Evolutionary conservation across 2,888 invertebrate genomes (phyloP), one percentile per base, ranked within the genome.

Genomic region (Brenthis ino): DNA sequence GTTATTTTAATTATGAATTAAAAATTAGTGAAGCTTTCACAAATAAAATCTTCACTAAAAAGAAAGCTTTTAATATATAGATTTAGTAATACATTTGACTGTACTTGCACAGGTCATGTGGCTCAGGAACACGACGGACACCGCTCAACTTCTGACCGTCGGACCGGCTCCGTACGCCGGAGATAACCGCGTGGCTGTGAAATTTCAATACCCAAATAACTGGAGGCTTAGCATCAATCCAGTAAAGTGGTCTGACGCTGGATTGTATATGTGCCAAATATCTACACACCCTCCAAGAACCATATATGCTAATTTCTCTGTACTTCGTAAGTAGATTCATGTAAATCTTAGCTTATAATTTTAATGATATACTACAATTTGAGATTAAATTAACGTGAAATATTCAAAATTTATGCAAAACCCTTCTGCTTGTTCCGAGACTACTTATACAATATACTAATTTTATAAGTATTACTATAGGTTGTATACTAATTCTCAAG

Each of bases 241-340:
- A 66, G 95, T 96, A 51, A 95, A 95, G 79, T 93, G 94, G 72
- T 94, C 95, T 47, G 96, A 96, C 81, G 95, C 95, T 57, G 96
- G 96, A 28, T 89, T 95, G 68, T 96, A 96, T 82, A 95, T 96
- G 94, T 96, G 96, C 88, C 96, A 96, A 94, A 95, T 96, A 82
- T 96, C 96, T 68, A 96, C 96, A 57, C 96, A 96, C 88, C 96
- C 96, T 28, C 96, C 96, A 33, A 94, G 95, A 77, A 96, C 96
- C 76, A 95, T 96, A 81, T 94, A 95, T 80, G 95, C 96, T 71
- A 96, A 96, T 82, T 93, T 96, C 76, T 96, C 95, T 75, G 95
- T 96, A 77, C 91, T 96, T 82, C 95, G 96, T 96, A 94, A 94
- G 74, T 74, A 63, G 61, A 58, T 54, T 56, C 20, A 54, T 61